A percentile compares a stretch with the other conserved stretches of the same genome.
Conservation (phyloP, 1,140 invertebrate genomes). For the Anastatus disparis region DNA sequence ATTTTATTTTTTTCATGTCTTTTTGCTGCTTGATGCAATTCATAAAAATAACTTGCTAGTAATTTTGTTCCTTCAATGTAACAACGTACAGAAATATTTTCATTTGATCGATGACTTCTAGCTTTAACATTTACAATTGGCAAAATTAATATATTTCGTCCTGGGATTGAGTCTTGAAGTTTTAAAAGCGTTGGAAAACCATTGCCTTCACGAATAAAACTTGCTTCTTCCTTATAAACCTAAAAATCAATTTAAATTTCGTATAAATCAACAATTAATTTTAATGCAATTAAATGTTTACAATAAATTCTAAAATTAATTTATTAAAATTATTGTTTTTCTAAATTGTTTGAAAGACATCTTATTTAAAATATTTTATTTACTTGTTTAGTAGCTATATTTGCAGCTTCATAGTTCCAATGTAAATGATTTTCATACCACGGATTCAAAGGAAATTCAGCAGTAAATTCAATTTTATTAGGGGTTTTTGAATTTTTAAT, state of each 20-base stretch:
- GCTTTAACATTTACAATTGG: conserved; percentile 41
- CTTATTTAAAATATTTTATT: neutral
- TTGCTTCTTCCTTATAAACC: conserved; percentile 46
- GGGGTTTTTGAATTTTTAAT: conserved; percentile 67
- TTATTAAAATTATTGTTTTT: too few relatives aligned
- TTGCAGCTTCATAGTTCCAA: conserved; percentile 47
- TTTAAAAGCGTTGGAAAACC: conserved; percentile 42
- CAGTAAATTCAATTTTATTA: conserved; percentile 68
- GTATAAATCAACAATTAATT: too few relatives aligned
- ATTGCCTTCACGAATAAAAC: conserved; percentile 46
- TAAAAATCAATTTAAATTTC: too few relatives aligned
- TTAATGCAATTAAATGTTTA: too few relatives aligned
- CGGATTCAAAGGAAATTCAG: conserved; percentile 33
- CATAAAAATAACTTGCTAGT: conserved; percentile 44
- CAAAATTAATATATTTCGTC: conserved; percentile 43
- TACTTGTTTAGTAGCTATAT: conserved; percentile 44
- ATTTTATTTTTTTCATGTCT: neutral
- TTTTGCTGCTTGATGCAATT: conserved; percentile 18
- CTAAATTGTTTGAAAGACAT: too few relatives aligned
- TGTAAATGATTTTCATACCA: conserved; percentile 46
- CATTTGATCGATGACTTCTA: conserved; percentile 19
- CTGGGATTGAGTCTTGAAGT: conserved; percentile 39
- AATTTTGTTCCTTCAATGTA: conserved; percentile 48
- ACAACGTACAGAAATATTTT: conserved; percentile 46
- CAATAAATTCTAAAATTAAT: too few relatives aligned